A percentile compares a stretch with the other conserved stretches of the same genome.
These are phyloP conservation scores for Tinamus major DNA, from an alignment of 2,797 vertebrate species.

Conservation along the genomic window DNA sequence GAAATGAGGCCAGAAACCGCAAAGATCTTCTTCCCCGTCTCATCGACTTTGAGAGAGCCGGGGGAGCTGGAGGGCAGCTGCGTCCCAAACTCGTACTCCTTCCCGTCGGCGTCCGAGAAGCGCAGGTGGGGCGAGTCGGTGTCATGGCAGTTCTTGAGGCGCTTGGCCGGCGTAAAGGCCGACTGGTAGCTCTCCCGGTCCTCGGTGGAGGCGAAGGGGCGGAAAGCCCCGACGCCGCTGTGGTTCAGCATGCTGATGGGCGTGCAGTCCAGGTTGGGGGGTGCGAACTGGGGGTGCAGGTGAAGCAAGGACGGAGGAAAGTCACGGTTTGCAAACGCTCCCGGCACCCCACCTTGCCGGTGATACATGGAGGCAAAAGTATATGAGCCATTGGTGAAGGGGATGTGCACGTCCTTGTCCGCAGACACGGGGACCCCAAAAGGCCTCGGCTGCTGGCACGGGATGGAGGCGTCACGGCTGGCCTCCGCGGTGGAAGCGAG, in stretches of 20 bases:
- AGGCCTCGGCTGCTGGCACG: conserved; percentile 95
- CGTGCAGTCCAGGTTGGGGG: conserved; percentile 97
- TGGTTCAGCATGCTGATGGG: conserved; percentile 99
- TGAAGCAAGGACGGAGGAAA: conserved; percentile 97
- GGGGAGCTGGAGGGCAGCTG: conserved; percentile 96
- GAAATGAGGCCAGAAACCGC: conserved; percentile 98
- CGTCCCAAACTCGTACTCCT: conserved; percentile 96
- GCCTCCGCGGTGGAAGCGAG: conserved; percentile 97
- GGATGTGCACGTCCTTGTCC: conserved; percentile 97
- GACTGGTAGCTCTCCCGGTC: conserved; percentile 98
- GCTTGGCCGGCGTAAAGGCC: conserved; percentile 97
- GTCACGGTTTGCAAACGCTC: conserved; percentile 95
- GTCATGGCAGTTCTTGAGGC: conserved; percentile 97
- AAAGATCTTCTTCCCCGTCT: conserved; percentile 98
- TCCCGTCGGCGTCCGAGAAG: conserved; percentile 97
- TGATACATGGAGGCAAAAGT: conserved; percentile 99
- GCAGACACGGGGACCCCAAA: conserved; percentile 96
- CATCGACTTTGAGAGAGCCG: conserved; percentile 94
- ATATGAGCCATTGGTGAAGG: conserved; percentile 98
- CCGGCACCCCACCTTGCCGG: conserved; percentile 93
- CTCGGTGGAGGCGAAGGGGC: conserved; percentile 95
- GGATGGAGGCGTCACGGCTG: conserved; percentile 95
- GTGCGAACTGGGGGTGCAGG: conserved; percentile 98
- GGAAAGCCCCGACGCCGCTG: conserved; percentile 96
- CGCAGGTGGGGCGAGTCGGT: conserved; percentile 97